Evolutionary conservation across 1,140 invertebrate genomes (phyloP).

Genomic region (Heliconius himera): DNA sequence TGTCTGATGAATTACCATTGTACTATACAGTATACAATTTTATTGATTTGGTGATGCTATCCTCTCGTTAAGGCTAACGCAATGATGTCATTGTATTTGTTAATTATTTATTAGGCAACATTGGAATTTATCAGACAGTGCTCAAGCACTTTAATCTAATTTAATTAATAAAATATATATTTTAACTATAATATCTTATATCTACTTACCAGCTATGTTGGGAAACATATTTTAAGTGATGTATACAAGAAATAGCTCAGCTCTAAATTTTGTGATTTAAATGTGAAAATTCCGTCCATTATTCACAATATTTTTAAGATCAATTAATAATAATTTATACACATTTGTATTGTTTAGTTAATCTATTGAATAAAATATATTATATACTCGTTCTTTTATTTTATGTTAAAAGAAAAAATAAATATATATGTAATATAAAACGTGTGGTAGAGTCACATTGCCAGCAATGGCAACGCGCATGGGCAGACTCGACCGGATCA

Average conservation of each 20-base stretch:
- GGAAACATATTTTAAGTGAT: background rate
- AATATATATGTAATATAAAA: background rate
- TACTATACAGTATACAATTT: background rate
- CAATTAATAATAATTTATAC: conserved; percentile 25
- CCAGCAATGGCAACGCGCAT: too few relatives aligned
- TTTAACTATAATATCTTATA: background rate
- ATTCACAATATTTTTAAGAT: conserved; percentile 15
- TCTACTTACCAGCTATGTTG: background rate
- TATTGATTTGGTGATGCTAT: too few relatives aligned
- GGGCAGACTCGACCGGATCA: too few relatives aligned
- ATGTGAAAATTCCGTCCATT: conserved; percentile 26
- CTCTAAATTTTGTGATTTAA: conserved; percentile 20
- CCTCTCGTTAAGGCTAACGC: background rate
- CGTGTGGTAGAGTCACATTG: too few relatives aligned
- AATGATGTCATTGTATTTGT: background rate
- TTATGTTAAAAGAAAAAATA: conserved; percentile 9
- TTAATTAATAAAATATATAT: background rate
- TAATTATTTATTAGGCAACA: background rate
- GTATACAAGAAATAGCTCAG: conserved; percentile 3
- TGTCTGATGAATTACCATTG: background rate
- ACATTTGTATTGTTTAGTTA: conserved; percentile 27
- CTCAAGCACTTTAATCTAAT: background rate
- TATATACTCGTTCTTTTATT: conserved; percentile 17
- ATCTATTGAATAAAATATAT: conserved; percentile 12
- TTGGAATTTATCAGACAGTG: conserved; percentile 2